Evolutionary conservation across 2,888 invertebrate genomes (phyloP).

Genomic region (Mesochorus sp.): DNA sequence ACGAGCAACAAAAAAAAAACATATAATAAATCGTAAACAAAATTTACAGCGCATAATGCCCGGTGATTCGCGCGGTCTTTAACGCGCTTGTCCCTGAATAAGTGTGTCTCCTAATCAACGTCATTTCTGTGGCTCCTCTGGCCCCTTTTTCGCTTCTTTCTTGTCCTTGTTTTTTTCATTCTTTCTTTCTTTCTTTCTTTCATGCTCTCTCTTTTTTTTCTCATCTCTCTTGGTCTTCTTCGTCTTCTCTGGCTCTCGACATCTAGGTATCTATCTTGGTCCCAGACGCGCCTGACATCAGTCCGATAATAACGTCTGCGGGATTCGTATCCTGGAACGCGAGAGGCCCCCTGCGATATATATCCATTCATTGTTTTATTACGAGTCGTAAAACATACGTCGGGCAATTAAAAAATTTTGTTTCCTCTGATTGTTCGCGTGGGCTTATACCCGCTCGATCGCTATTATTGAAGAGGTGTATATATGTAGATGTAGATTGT

Average conservation of each 20-base stretch:
- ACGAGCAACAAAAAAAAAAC: not conserved
- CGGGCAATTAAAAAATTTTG: constrained; percentile 73
- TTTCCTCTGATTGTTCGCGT: constrained; percentile 72
- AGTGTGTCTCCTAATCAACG: constrained; percentile 32
- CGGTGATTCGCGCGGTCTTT: constrained; percentile 15
- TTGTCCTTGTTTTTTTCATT: constrained; percentile 11
- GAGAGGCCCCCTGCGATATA: constrained; percentile 64
- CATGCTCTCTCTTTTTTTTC: constrained; percentile 3
- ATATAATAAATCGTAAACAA: constrained; percentile 40
- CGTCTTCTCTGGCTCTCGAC: not conserved
- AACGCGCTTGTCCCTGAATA: constrained; percentile 27
- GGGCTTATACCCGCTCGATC: constrained; percentile 66
- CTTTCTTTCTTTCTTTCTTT: no score
- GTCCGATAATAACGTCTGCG: constrained; percentile 29
- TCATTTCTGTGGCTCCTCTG: constrained; percentile 33
- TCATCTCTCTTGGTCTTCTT: no score
- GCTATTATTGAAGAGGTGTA: not conserved
- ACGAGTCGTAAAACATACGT: constrained; percentile 73
- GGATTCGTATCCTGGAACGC: constrained; percentile 22
- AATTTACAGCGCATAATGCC: constrained; percentile 45
- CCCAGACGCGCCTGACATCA: constrained; percentile 5
- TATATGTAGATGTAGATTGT: not conserved
- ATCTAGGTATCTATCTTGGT: constrained; percentile 12
- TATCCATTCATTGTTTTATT: constrained; percentile 79
- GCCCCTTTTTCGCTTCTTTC: not conserved